These are phyloP conservation scores for Centruroides sculpturatus DNA, from an alignment of 1,140 invertebrate species.

Conservation along the genomic window DNA sequence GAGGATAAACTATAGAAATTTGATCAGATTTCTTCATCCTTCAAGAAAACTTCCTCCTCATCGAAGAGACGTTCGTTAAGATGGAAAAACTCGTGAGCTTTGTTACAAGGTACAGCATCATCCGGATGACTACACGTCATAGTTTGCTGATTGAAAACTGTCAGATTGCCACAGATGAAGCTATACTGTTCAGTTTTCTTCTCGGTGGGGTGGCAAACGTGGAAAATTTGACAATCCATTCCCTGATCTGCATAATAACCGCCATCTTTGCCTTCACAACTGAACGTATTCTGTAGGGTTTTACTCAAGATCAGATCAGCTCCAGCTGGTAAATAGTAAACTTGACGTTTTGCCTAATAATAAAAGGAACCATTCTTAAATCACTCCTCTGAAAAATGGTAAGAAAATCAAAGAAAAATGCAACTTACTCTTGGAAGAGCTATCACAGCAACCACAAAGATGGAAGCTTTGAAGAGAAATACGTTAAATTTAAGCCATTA, in stretches of 20 bases:
- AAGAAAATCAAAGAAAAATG: no score
- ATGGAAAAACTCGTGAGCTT: slow-evolving; percentile 23
- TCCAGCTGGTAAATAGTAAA: slow-evolving; percentile 16
- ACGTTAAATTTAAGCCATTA: no score
- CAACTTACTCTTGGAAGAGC: no score
- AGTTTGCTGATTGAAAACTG: slow-evolving; percentile 19
- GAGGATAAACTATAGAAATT: no score
- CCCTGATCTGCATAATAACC: slow-evolving; percentile 59
- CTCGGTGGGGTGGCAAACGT: slow-evolving; percentile 57
- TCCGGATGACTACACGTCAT: slow-evolving; percentile 24
- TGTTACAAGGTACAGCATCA: slow-evolving; percentile 31
- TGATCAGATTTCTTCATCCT: no score
- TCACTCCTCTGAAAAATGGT: no score
- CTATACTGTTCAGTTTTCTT: slow-evolving; percentile 20
- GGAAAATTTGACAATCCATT: slow-evolving; percentile 73
- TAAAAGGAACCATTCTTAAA: background rate
- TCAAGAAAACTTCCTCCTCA: no score
- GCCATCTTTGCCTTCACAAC: slow-evolving; percentile 19
- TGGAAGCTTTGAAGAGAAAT: no score
- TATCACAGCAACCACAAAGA: no score
- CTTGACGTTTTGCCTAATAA: background rate
- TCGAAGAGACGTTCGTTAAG: slow-evolving; percentile 3
- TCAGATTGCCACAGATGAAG: slow-evolving; percentile 17
- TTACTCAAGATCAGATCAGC: slow-evolving; percentile 15
- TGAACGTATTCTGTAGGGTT: slow-evolving; percentile 18